A percentile compares a stretch with the other conserved stretches of the same genome.
phyloP scores from a whole-genome alignment of 2,888 invertebrate species.

The Leptarthrus brevirostris region DNA sequence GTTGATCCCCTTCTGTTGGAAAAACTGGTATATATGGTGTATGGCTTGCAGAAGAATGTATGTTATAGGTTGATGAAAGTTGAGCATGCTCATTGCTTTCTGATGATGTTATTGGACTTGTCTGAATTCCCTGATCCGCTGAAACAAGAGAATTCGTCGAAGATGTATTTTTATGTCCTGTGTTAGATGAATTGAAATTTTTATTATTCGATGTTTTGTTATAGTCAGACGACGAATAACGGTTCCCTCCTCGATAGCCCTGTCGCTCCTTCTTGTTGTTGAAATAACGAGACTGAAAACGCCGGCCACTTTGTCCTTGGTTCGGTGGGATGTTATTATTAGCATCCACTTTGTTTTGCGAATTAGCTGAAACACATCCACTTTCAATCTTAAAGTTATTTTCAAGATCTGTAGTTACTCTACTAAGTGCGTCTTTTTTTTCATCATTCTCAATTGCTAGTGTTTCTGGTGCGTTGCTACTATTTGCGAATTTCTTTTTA shows the following conservation, averaged over 20 bases:
- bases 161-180: not conserved
- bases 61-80: too few species aligned
- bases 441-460: constrained; percentile 1
- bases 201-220: constrained; percentile 4
- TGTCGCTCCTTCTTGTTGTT: constrained; percentile 57
- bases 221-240: constrained; percentile 4
- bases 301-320: constrained; percentile 48
- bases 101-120: constrained; percentile 54
- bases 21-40: constrained; percentile 39
- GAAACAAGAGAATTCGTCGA: constrained; percentile 39
- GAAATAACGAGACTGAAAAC: constrained; percentile 59
- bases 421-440: constrained; percentile 13
- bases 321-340: constrained; percentile 10
- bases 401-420: constrained; percentile 43
- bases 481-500: constrained; percentile 53
- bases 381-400: constrained; percentile 47
- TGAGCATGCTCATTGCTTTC: constrained; percentile 35
- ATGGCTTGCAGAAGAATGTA: not conserved
- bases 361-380: not conserved
- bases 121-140: constrained; percentile 55
- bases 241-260: not conserved
- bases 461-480: not conserved
- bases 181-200: not conserved
- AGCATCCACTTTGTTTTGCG: constrained; percentile 17
- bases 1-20: constrained; percentile 43